phyloP scores from a whole-genome alignment of 2,888 invertebrate genomes.

The Anorthoa munda region DNA sequence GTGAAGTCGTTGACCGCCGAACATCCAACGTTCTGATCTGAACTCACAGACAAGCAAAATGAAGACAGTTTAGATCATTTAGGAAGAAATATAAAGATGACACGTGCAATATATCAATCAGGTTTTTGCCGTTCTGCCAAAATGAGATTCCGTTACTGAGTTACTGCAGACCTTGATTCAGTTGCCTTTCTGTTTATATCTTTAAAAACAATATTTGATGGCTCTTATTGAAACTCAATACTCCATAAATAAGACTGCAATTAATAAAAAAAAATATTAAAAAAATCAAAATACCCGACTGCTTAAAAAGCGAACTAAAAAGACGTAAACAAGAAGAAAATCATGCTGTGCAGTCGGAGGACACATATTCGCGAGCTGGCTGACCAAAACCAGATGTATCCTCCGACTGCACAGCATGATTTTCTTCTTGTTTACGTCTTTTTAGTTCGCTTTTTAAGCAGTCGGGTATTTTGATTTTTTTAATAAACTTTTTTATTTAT shows the following conservation, averaged over 20 bases:
- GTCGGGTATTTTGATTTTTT: too few species aligned
- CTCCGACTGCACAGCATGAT: too few species aligned
- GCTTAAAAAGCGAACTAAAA: too few species aligned
- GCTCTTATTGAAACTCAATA: constrained; percentile 2
- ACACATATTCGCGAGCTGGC: too few species aligned
- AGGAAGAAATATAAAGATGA: constrained; percentile 13
- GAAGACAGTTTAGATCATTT: constrained; percentile 25
- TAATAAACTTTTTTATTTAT: too few species aligned
- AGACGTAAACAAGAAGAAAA: too few species aligned
- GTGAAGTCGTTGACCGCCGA: constrained; percentile 64
- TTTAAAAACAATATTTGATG: not conserved
- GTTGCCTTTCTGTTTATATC: not conserved
- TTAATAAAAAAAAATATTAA: too few species aligned
- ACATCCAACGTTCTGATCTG: constrained; percentile 22
- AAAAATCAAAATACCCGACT: too few species aligned
- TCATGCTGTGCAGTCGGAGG: too few species aligned
- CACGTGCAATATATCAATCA: constrained; percentile 21
- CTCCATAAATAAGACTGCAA: constrained; percentile 11
- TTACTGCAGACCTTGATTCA: not conserved
- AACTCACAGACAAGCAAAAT: constrained; percentile 24
- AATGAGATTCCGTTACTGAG: not conserved
- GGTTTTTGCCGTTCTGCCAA: constrained; percentile 8
- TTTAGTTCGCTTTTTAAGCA: too few species aligned
- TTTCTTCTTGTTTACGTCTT: too few species aligned
- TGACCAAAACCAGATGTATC: too few species aligned